phyloP scores from a whole-genome alignment of 2,888 invertebrate genomes.

The Drosophila limbata region DNA sequence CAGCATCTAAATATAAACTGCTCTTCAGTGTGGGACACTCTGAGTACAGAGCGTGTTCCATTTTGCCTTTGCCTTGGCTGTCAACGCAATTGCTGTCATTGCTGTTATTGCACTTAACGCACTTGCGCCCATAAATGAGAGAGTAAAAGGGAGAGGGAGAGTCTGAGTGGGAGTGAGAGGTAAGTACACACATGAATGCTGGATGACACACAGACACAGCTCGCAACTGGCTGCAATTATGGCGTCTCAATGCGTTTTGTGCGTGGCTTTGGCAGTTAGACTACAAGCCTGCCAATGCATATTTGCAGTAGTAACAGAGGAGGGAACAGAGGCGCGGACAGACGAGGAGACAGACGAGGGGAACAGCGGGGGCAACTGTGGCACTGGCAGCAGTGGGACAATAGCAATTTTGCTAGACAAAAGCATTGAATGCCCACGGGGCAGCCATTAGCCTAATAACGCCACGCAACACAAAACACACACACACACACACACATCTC shows the following conservation, averaged over 20 bases:
- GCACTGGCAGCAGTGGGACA: constrained; percentile 36
- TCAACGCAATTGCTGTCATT: constrained; percentile 75
- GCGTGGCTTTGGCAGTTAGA: constrained; percentile 77
- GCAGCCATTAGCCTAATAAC: constrained; percentile 79
- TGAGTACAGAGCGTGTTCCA: constrained; percentile 55
- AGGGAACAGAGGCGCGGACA: constrained; percentile 8
- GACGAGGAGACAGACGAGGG: too few species aligned
- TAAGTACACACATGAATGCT: constrained; percentile 35
- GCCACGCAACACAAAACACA: constrained; percentile 52
- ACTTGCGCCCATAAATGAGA: constrained; percentile 53
- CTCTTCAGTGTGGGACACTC: constrained; percentile 45
- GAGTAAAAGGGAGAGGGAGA: not conserved
- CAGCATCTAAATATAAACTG: constrained; percentile 73
- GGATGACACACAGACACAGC: constrained; percentile 45
- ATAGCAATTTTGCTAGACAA: constrained; percentile 73
- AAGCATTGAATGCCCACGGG: constrained; percentile 76
- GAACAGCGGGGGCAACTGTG: constrained; percentile 1
- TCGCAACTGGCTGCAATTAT: constrained; percentile 77
- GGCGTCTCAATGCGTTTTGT: constrained; percentile 77
- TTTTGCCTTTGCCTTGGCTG: constrained; percentile 56
- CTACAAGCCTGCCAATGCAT: constrained; percentile 63
- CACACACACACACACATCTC: constrained; percentile 17
- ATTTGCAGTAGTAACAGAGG: constrained; percentile 48
- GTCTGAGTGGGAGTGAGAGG: not conserved
- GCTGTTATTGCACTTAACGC: constrained; percentile 80